These are phyloP conservation scores for Drosophila truncata DNA, from an alignment of 1,140 invertebrate genomes.

Conservation along the genomic window DNA sequence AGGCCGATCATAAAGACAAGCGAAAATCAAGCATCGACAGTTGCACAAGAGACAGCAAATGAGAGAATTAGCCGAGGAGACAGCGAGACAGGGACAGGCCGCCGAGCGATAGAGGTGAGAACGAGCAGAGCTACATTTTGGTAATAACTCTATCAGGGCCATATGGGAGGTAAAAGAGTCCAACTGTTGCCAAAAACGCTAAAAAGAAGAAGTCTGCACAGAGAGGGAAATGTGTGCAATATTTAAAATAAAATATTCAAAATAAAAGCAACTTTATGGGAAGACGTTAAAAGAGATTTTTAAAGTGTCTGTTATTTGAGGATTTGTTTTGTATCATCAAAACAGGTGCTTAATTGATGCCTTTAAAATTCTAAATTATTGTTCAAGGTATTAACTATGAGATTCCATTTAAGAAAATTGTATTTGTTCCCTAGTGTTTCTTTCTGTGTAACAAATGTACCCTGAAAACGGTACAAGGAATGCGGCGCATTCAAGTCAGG, in stretches of 20 bases:
- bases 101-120: slow-evolving; percentile 22
- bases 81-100: slow-evolving; percentile 18
- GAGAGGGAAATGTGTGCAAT: neutral
- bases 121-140: slow-evolving; percentile 45
- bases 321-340: too few relatives aligned
- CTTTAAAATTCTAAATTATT: too few relatives aligned
- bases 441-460: slow-evolving; percentile 56
- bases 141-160: slow-evolving; percentile 80
- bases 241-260: too few relatives aligned
- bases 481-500: slow-evolving; percentile 60
- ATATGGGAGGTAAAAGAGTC: slow-evolving; percentile 64
- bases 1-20: slow-evolving; percentile 75
- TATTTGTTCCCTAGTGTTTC: neutral
- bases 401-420: neutral
- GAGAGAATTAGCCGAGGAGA: slow-evolving; percentile 43
- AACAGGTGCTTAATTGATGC: too few relatives aligned
- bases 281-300: neutral
- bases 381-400: neutral
- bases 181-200: slow-evolving; percentile 59
- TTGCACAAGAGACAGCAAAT: slow-evolving; percentile 44
- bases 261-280: neutral
- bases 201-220: slow-evolving; percentile 43
- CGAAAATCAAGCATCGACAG: slow-evolving; percentile 82
- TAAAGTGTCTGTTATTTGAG: too few relatives aligned
- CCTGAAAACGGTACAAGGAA: slow-evolving; percentile 58